These are phyloP conservation scores for Nomada ruficornis DNA, from an alignment of 2,888 invertebrate species.

Conservation along the genomic window DNA sequence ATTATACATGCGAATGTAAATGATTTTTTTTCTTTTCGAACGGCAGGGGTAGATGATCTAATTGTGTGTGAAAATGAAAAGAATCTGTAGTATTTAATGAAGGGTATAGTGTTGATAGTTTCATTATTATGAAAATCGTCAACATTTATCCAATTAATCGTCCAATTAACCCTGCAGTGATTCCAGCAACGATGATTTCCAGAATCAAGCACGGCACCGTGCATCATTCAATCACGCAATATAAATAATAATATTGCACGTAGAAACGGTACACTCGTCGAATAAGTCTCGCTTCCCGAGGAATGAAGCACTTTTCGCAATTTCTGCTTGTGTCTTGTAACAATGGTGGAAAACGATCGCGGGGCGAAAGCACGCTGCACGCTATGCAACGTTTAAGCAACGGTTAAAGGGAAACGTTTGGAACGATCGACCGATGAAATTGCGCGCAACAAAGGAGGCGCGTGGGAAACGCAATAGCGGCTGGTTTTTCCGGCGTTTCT, in stretches of 20 bases:
- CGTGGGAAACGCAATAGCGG: slow-evolving; percentile 27
- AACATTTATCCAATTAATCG: no score
- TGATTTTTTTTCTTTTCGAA: no score
- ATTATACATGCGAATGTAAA: no score
- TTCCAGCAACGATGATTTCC: no score
- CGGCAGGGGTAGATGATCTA: no score
- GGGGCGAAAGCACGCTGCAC: slow-evolving; percentile 8
- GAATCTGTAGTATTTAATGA: no score
- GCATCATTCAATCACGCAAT: not conserved
- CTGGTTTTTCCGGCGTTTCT: slow-evolving; percentile 19
- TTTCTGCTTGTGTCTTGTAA: not conserved
- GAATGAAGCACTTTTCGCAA: slow-evolving; percentile 9
- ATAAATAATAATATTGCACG: not conserved
- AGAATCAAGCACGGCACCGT: not conserved
- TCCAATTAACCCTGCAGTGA: no score
- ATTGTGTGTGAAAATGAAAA: no score
- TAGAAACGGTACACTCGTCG: not conserved
- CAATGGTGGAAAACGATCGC: not conserved
- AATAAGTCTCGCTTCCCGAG: not conserved
- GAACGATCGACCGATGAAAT: slow-evolving; percentile 15
- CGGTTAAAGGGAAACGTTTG: slow-evolving; percentile 34
- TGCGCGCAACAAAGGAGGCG: slow-evolving; percentile 18
- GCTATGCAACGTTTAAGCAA: slow-evolving; percentile 43
- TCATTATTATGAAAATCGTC: no score
- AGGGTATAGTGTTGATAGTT: no score